phyloP scores from a whole-genome alignment of 2,113 vertebrate genomes.

The Brachyhypopomus occidentalis region DNA sequence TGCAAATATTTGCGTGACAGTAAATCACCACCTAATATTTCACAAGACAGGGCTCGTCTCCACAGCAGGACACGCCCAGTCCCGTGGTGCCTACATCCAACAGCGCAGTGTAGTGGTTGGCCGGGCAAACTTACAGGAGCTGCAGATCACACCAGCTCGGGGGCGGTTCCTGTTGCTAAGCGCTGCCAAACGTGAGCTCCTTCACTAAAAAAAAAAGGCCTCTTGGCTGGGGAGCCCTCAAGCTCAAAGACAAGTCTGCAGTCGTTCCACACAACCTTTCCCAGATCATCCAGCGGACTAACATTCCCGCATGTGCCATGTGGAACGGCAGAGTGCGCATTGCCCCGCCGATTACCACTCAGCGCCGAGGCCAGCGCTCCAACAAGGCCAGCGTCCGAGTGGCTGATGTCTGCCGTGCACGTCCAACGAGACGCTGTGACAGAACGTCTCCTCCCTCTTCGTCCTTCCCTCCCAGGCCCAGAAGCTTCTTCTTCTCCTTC shows the following conservation, averaged over 20 bases:
- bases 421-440: not conserved
- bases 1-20: too few relatives aligned
- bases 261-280: slow-evolving; percentile 51
- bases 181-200: slow-evolving; percentile 51
- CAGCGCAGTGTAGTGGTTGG: slow-evolving; percentile 30
- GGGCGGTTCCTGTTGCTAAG: slow-evolving; percentile 43
- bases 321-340: slow-evolving; percentile 1
- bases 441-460: too few relatives aligned
- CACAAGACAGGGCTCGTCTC: not conserved
- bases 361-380: not conserved
- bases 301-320: not conserved
- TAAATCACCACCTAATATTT: not conserved
- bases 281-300: slow-evolving; percentile 9
- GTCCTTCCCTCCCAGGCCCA: too few relatives aligned
- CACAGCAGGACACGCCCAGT: slow-evolving; percentile 12
- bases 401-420: not conserved
- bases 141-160: slow-evolving; percentile 23
- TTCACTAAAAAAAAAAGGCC: slow-evolving; percentile 37
- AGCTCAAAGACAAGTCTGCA: slow-evolving; percentile 62
- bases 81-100: slow-evolving; percentile 48
- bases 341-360: not conserved
- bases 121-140: slow-evolving; percentile 27
- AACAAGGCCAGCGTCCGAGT: too few relatives aligned
- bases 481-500: too few relatives aligned
- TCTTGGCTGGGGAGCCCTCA: slow-evolving; percentile 43